Percentiles rank a stretch among this genome's conserved stretches.
These are phyloP conservation scores for Gambusia yucatana DNA, from an alignment of 2,797 vertebrate species.

Conservation along the genomic window DNA sequence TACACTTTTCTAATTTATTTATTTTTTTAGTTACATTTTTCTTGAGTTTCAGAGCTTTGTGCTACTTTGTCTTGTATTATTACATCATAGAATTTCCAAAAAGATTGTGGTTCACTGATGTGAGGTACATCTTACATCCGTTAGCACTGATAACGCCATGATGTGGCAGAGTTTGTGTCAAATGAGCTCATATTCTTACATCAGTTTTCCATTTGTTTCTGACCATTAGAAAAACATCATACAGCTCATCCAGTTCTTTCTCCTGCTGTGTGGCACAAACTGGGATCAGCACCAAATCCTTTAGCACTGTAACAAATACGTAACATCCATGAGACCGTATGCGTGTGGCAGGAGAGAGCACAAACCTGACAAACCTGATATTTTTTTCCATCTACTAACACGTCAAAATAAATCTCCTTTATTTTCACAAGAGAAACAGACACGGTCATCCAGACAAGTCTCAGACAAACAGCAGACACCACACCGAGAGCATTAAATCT, in stretches of 20 bases:
- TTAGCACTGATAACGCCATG: too few species aligned
- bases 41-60: background rate
- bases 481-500: background rate
- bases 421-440: conserved; percentile 6
- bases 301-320: conserved; percentile 59
- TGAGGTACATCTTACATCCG: background rate
- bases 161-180: background rate
- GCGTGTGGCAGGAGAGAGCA: background rate
- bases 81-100: background rate
- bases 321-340: background rate
- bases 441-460: conserved; percentile 1
- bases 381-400: background rate
- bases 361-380: conserved; percentile 44
- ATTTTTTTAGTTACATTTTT: background rate
- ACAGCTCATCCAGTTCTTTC: conserved; percentile 79
- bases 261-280: conserved; percentile 67
- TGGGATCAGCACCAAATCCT: conserved; percentile 76
- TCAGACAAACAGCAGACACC: conserved; percentile 7
- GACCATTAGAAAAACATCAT: conserved; percentile 70
- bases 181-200: conserved; percentile 52
- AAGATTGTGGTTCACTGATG: background rate
- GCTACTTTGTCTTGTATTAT: background rate
- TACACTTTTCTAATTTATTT: background rate
- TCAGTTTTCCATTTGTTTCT: conserved; percentile 76
- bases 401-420: background rate